These are phyloP conservation scores for Rhagoletis zephyria DNA, from an alignment of 1,140 invertebrate species.

Conservation along the genomic window DNA sequence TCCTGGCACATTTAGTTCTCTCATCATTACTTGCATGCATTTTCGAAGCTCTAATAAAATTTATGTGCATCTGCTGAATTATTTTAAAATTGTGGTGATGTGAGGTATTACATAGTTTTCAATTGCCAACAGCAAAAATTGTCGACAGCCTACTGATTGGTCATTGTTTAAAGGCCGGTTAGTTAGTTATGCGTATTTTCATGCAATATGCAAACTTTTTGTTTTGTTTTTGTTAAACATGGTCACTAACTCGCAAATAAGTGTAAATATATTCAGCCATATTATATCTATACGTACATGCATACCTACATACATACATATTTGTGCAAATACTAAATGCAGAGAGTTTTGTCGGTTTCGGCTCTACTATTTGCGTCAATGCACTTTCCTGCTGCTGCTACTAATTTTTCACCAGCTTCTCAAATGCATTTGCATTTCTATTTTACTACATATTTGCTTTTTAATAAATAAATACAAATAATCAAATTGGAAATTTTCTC, in stretches of 20 bases:
- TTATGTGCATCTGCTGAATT: background rate
- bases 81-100: too few species aligned
- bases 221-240: background rate
- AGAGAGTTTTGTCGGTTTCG: background rate
- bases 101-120: too few species aligned
- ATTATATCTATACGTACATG: too few species aligned
- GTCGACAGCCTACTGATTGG: background rate
- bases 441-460: background rate
- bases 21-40: background rate
- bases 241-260: too few species aligned
- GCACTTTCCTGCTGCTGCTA: background rate
- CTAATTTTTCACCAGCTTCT: background rate
- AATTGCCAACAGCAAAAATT: background rate
- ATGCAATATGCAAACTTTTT: background rate
- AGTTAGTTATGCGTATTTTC: background rate
- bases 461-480: conserved; percentile 51
- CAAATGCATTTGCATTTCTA: background rate
- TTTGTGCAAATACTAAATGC: background rate
- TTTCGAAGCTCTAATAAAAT: too few species aligned
- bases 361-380: background rate
- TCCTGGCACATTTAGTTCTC: background rate
- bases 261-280: too few species aligned
- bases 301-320: background rate
- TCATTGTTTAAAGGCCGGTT: background rate
- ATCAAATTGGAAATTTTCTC: conserved; percentile 29